Percentiles rank a stretch among this genome's conserved stretches.
Conservation (phyloP, 2,797 vertebrate species). For the Helarctos malayanus region DNA sequence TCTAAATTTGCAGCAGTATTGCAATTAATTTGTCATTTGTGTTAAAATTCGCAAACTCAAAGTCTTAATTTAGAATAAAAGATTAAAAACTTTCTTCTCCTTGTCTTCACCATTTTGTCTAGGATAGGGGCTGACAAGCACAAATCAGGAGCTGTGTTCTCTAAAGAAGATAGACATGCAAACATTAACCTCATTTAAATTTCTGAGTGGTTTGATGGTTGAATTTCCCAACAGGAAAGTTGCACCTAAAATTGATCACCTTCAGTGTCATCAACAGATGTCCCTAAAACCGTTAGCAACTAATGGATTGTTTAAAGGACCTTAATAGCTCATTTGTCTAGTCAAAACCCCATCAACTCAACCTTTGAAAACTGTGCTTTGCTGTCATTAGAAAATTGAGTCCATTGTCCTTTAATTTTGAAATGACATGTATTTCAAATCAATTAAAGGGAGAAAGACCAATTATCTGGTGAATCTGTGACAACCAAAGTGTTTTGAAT, state of each 20-base stretch:
- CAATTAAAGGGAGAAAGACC: slow-evolving; percentile 82
- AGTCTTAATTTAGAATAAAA: background rate
- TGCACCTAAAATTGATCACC: slow-evolving; percentile 87
- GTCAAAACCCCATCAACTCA: slow-evolving; percentile 86
- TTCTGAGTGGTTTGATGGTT: slow-evolving; percentile 75
- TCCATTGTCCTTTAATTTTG: slow-evolving; percentile 87
- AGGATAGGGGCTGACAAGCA: background rate
- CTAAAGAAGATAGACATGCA: background rate
- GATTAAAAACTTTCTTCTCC: background rate
- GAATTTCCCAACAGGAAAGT: slow-evolving; percentile 86
- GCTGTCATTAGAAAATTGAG: slow-evolving; percentile 81
- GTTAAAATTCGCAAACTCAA: background rate
- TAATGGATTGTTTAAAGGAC: slow-evolving; percentile 89
- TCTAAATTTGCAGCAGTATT: background rate
- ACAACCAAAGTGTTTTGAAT: slow-evolving; percentile 78
- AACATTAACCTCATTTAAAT: slow-evolving; percentile 59
- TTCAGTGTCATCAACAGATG: slow-evolving; percentile 89
- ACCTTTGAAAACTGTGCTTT: slow-evolving; percentile 85
- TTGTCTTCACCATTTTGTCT: background rate
- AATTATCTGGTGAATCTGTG: slow-evolving; percentile 84
- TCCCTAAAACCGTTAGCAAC: slow-evolving; percentile 88
- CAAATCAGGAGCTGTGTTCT: background rate
- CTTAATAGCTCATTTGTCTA: slow-evolving; percentile 88
- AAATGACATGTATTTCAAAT: slow-evolving; percentile 86
- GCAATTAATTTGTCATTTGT: background rate